phyloP scores from a whole-genome alignment of 2,113 vertebrate genomes.

The Caranx melampygus region DNA sequence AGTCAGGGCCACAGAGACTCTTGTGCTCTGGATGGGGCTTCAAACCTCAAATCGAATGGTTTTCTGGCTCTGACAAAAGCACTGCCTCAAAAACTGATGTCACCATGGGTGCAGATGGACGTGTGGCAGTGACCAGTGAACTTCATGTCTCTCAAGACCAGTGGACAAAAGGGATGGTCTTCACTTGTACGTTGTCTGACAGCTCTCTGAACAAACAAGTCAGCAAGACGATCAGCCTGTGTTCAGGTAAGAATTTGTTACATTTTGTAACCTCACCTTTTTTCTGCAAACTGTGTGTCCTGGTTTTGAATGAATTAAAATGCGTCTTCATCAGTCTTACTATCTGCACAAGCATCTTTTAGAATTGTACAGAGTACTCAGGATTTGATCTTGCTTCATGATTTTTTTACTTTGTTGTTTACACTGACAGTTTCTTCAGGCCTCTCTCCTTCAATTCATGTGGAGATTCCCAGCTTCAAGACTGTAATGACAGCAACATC shows the following conservation, averaged over 20 bases:
- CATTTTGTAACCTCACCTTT: not conserved
- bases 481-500: not conserved
- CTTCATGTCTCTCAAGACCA: slow-evolving; percentile 45
- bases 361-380: too few relatives aligned
- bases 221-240: slow-evolving; percentile 57
- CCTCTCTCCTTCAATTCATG: slow-evolving; percentile 29
- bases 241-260: slow-evolving; percentile 66
- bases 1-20: slow-evolving; percentile 53
- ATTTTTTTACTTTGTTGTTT: too few relatives aligned
- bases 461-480: slow-evolving; percentile 65
- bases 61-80: not conserved
- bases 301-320: too few relatives aligned
- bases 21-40: slow-evolving; percentile 70
- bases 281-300: too few relatives aligned
- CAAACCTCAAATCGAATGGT: slow-evolving; percentile 76
- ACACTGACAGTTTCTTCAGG: too few relatives aligned
- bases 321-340: too few relatives aligned
- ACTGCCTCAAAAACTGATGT: not conserved
- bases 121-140: slow-evolving; percentile 65
- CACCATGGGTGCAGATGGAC: slow-evolving; percentile 63
- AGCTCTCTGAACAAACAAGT: fast-evolving
- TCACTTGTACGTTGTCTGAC: slow-evolving; percentile 75
- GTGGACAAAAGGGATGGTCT: slow-evolving; percentile 66
- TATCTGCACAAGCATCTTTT: too few relatives aligned
- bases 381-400: too few relatives aligned